Percentiles rank a stretch among this genome's conserved stretches.
These are phyloP conservation scores for Sciurus vulgaris DNA, from an alignment of 2,797 vertebrate genomes.

Conservation along the genomic window DNA sequence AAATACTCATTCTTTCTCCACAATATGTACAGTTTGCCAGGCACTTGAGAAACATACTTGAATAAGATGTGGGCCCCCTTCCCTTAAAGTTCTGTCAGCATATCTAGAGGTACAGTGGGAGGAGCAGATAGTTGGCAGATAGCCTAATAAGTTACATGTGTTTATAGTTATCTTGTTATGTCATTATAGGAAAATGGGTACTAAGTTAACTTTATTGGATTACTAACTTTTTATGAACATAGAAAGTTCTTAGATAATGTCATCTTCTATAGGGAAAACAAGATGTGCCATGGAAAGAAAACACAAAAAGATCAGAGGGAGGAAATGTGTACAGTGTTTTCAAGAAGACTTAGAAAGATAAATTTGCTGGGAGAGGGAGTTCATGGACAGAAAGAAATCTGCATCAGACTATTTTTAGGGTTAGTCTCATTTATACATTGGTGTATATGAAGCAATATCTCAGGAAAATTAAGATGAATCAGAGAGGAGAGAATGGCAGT, in stretches of 20 bases:
- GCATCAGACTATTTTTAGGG: not conserved
- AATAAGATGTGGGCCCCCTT: not conserved
- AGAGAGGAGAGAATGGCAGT: not conserved
- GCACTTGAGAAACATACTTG: not conserved
- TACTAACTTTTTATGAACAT: not conserved
- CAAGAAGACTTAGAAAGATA: not conserved
- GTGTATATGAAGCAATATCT: not conserved
- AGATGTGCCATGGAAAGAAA: not conserved
- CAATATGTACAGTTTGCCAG: not conserved
- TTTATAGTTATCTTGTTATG: constrained; percentile 45
- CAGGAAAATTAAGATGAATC: not conserved
- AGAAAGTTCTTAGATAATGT: not conserved
- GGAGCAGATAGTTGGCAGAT: not conserved
- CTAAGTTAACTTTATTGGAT: not conserved
- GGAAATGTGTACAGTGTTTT: not conserved
- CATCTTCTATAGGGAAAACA: not conserved
- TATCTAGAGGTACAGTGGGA: not conserved
- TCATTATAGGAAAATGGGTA: not conserved
- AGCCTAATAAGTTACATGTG: not conserved
- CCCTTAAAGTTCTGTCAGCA: not conserved
- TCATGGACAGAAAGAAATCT: not conserved
- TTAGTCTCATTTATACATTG: not conserved
- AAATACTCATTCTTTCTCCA: not conserved
- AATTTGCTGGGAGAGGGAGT: not conserved
- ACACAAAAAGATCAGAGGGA: not conserved